Evolutionary conservation across 2,113 vertebrate genomes (phyloP).

Genomic region (Dipodomys ordii): DNA sequence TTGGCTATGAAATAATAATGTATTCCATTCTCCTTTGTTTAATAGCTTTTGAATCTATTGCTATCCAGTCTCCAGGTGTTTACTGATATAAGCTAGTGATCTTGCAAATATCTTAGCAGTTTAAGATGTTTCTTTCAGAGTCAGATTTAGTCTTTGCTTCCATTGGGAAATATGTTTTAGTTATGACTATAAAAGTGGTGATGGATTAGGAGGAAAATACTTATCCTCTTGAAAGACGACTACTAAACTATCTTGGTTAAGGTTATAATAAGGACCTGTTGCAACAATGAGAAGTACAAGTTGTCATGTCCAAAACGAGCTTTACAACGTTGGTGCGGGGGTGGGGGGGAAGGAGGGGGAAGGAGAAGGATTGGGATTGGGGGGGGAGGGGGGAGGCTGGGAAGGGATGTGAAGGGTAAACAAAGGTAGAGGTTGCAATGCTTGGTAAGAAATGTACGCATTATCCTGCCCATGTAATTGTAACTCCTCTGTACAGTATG

Average conservation of each 20-base stretch:
- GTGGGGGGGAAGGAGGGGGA: no score
- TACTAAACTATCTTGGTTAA: neutral
- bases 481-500: no score
- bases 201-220: neutral
- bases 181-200: neutral
- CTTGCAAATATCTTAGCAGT: neutral
- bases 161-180: neutral
- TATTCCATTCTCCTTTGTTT: neutral
- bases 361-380: no score
- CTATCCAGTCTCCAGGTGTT: neutral
- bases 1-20: neutral
- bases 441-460: no score
- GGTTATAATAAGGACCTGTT: neutral
- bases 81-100: neutral
- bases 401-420: no score
- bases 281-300: no score
- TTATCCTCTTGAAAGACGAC: neutral
- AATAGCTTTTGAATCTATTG: neutral
- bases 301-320: no score
- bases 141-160: conserved; percentile 17
- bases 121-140: neutral
- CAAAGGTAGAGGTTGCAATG: no score
- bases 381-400: no score
- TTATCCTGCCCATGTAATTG: no score
- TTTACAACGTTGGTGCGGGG: no score